Evolutionary conservation across 2,797 vertebrate genomes (phyloP), one percentile per base, ranked within the genome.

Genomic region (Chloroceryle amazona): DNA sequence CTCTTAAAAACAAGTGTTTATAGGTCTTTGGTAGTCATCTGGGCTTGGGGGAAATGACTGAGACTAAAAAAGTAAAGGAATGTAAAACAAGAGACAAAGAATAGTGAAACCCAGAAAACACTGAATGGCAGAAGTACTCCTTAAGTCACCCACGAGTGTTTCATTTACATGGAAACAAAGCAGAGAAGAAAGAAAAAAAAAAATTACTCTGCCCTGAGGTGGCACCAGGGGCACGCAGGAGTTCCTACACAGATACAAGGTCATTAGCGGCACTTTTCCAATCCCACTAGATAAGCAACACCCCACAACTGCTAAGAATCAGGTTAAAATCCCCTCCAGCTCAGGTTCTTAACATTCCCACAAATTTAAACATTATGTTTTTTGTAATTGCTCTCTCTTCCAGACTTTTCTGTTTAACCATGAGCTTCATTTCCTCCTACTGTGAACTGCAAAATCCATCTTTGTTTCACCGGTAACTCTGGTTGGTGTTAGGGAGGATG

Each of bases 111-210:
- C 61, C 87, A 37, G 22, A 63, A 76, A 71, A 29, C 29, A n/a
- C 46, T 4, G 65, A 73, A 68, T 11, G 33, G 75, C 72, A 83
- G 35, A 78, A 81, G 55, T 66, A 73, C 47, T 81, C 72, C 26
- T 25, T 5, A 2, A 10, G 21, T 47, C 72, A 78, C 31, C 12
- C 60, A 52, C 8, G 10, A 78, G 42, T 11, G 17, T n/a, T 83
- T 75, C 21, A 68, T 94, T 90, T 91, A 90, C 81, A 81, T 23
- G 46, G 76, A 71, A 91, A 90, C 25, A 76, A 85, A 95, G 62
- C 17, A 85, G 31, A 75, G 51, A 49, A 39, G 52, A 76, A 76
- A 25, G 52, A 73, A 76, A 25, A 60, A 90, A 90, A 76, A n/a
- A 25, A 70, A 55, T 0, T 0, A 55, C 33, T 78, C 26, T 65